Evolutionary conservation across 2,113 vertebrate species (phyloP).

Genomic region (Cichladusa arquata): DNA sequence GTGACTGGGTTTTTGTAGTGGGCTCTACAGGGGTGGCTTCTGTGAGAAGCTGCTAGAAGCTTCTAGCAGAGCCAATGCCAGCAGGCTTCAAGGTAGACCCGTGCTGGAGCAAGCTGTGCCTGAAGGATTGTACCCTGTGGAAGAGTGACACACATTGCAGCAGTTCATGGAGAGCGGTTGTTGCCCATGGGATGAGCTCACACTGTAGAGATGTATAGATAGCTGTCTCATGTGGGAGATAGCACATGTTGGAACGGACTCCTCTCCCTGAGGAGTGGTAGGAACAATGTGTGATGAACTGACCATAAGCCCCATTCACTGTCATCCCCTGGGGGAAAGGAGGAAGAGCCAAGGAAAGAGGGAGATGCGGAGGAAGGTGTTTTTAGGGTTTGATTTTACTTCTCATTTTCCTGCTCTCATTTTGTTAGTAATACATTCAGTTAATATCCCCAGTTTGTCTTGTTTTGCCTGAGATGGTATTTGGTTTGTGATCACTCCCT

Average conservation of each 20-base stretch:
- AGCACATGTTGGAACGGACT: not conserved
- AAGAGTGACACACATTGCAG: not conserved
- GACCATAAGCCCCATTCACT: not conserved
- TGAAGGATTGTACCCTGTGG: not conserved
- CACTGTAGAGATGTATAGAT: not conserved
- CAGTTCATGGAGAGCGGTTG: not conserved
- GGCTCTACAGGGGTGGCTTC: not conserved
- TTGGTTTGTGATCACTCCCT: not conserved
- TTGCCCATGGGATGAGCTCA: not conserved
- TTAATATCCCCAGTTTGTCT: not conserved
- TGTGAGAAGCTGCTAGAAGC: not conserved
- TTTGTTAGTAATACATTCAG: not conserved
- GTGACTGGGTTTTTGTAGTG: not conserved
- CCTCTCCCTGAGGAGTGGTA: not conserved
- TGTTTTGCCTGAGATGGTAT: not conserved
- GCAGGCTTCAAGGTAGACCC: not conserved
- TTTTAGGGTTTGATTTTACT: not conserved
- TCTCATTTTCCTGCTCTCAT: not conserved
- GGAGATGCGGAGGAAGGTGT: accelerated
- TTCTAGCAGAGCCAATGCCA: not conserved
- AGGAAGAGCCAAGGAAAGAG: not conserved
- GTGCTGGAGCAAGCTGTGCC: not conserved
- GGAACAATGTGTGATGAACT: not conserved
- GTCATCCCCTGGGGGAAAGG: too few species aligned
- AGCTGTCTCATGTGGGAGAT: not conserved